phyloP scores from a whole-genome alignment of 1,140 invertebrate genomes.

The Neodiprion pinetum region DNA sequence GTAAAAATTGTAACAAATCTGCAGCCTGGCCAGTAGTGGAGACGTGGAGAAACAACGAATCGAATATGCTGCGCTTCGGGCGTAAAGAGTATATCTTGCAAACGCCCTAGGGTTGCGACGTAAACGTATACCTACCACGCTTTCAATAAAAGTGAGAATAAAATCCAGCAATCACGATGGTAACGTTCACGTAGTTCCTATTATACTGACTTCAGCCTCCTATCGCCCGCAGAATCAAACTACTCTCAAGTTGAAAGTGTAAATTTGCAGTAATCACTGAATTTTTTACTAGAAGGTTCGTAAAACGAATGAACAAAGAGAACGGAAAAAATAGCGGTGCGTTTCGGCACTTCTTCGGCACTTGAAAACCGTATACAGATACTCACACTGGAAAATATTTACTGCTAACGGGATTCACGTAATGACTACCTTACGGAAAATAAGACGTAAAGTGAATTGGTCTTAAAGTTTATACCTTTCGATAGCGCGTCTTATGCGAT shows the following conservation, averaged over 20 bases:
- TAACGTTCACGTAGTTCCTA: background rate
- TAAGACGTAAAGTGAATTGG: constrained; percentile 52
- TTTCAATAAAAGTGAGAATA: constrained; percentile 4
- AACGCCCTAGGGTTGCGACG: background rate
- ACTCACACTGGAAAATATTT: background rate
- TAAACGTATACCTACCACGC: background rate
- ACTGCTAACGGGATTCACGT: constrained; percentile 19
- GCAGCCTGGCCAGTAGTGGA: too few relatives aligned
- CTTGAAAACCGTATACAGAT: too few relatives aligned
- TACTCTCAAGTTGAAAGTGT: background rate
- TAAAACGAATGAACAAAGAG: too few relatives aligned
- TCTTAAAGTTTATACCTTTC: constrained; percentile 36
- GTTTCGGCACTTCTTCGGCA: too few relatives aligned
- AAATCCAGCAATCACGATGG: background rate
- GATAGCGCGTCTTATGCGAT: background rate
- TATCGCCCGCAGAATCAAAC: background rate
- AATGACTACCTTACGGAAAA: constrained; percentile 43
- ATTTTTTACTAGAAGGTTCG: too few relatives aligned
- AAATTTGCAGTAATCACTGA: background rate
- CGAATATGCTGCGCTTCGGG: background rate
- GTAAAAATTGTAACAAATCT: background rate
- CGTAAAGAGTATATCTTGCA: background rate
- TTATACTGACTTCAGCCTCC: background rate
- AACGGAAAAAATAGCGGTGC: too few relatives aligned
- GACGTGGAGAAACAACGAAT: background rate